Base-by-base conservation (phyloP, 2,113 vertebrate species). In the Epinephelus lanceolatus region DNA sequence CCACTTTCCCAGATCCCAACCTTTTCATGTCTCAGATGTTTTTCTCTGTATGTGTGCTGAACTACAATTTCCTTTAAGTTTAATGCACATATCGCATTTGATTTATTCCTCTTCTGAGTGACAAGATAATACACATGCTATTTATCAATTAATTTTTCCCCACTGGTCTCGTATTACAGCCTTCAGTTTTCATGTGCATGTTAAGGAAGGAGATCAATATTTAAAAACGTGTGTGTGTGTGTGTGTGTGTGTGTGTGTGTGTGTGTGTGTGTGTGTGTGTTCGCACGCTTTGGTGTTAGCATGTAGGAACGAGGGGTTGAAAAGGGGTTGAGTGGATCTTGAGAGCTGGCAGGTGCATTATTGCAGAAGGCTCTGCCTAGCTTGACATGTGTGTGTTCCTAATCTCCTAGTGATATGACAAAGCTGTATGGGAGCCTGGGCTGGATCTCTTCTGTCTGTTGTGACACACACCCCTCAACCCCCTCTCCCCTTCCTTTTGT, bases 331-430 rank as follows among this genome's bases (percentile, higher is more conserved):
- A 84, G 91, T 90, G 88, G 91, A 90, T 92, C 86, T 85, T 63
- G 86, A 91, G 81, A 88, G 85, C 81, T 91, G 90, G 94, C 94
- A 95, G 94, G 92, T 95, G 93, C 89, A 91, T 95, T 93, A 94
- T 94, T 94, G 93, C 92, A 89, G 79, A 81, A 81, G 84, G 83
- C 90, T 89, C 88, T 87, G 85, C 68, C 83, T 91, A 80, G 92
- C 90, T 92, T 93, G 94, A 93, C 91, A 91, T 93, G 91, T 92
- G 87, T 91, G 93, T 92, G 91, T 90, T 90, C 89, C 88, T 95
- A 94, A 93, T 95, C 92, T 94, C 89, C 81, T n/a, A 78, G 83
- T 94, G 91, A 93, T 93, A 90, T 94, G 94, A 93, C 93, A 94
- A 93, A 94, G 92, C 93, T 92, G 90, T 90, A 89, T 91, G 89